A percentile compares a stretch with the other conserved stretches of the same genome.
Conservation (phyloP, 2,888 invertebrate species). For the Harmothoe impar region DNA sequence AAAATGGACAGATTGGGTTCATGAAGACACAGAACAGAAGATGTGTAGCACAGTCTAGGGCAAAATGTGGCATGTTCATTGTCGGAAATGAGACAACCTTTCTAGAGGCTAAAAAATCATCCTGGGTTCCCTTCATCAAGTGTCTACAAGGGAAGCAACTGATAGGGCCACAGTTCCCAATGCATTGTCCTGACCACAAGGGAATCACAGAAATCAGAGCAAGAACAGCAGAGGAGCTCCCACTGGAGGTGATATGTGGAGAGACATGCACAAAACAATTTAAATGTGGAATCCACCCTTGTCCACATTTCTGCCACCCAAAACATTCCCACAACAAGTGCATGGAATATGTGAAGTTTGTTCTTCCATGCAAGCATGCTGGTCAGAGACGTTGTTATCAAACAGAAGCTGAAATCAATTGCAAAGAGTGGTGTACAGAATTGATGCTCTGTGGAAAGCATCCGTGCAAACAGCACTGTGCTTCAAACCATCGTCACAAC, state of each 20-base stretch:
- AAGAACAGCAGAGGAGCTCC: slow-evolving; percentile 56
- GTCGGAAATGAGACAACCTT: slow-evolving; percentile 67
- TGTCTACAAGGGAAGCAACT: not conserved
- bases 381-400: slow-evolving; percentile 60
- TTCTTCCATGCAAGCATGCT: slow-evolving; percentile 62
- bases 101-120: not conserved
- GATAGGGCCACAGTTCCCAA: slow-evolving; percentile 23
- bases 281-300: slow-evolving; percentile 61
- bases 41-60: slow-evolving; percentile 77
- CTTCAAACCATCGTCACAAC: slow-evolving; percentile 61
- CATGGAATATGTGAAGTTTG: slow-evolving; percentile 54
- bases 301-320: slow-evolving; percentile 58
- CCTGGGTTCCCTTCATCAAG: slow-evolving; percentile 51
- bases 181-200: slow-evolving; percentile 65
- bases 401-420: not conserved
- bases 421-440: slow-evolving; percentile 58
- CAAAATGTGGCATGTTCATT: slow-evolving; percentile 68
- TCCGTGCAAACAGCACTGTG: slow-evolving; percentile 57
- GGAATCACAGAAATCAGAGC: slow-evolving; percentile 58
- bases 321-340: slow-evolving; percentile 57
- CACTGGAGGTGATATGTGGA: slow-evolving; percentile 53
- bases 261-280: slow-evolving; percentile 44
- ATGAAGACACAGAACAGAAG: slow-evolving; percentile 78
- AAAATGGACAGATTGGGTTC: slow-evolving; percentile 78
- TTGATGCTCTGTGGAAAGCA: slow-evolving; percentile 65